phyloP scores from a whole-genome alignment of 2,888 invertebrate species.

The Apomyelois bistriatella region DNA sequence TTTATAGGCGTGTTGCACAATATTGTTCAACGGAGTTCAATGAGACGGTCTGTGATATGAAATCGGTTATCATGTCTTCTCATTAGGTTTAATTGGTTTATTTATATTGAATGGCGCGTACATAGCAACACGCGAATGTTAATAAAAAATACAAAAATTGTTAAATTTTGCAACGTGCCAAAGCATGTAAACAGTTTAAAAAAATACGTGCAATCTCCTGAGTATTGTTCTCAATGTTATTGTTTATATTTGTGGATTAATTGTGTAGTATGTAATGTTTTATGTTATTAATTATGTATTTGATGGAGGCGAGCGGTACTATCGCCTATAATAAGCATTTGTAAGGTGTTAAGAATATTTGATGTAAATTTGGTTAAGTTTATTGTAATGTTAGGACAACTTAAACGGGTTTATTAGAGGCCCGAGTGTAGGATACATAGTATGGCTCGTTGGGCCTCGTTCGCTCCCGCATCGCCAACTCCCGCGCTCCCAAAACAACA shows the following conservation, averaged over 20 bases:
- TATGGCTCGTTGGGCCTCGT: background rate
- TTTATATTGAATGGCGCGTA: background rate
- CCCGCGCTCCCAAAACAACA: too few species aligned
- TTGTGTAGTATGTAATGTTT: background rate
- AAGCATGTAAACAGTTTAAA: background rate
- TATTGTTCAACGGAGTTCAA: background rate
- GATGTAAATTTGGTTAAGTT: background rate
- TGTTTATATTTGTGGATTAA: background rate
- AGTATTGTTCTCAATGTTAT: background rate
- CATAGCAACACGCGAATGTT: background rate
- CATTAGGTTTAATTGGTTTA: slow-evolving; percentile 18
- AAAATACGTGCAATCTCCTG: background rate
- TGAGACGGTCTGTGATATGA: slow-evolving; percentile 27
- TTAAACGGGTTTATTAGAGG: background rate
- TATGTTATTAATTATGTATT: background rate
- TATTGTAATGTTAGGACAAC: background rate
- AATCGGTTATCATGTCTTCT: slow-evolving; percentile 28
- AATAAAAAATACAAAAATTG: background rate
- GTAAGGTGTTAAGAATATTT: background rate
- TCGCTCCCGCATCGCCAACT: background rate
- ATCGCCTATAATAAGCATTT: background rate
- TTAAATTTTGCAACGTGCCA: slow-evolving; percentile 8
- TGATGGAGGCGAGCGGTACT: background rate
- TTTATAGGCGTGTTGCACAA: slow-evolving; percentile 13
- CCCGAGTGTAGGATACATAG: background rate